Base-by-base conservation (phyloP, 2,113 vertebrate genomes). In the Pipra filicauda region DNA sequence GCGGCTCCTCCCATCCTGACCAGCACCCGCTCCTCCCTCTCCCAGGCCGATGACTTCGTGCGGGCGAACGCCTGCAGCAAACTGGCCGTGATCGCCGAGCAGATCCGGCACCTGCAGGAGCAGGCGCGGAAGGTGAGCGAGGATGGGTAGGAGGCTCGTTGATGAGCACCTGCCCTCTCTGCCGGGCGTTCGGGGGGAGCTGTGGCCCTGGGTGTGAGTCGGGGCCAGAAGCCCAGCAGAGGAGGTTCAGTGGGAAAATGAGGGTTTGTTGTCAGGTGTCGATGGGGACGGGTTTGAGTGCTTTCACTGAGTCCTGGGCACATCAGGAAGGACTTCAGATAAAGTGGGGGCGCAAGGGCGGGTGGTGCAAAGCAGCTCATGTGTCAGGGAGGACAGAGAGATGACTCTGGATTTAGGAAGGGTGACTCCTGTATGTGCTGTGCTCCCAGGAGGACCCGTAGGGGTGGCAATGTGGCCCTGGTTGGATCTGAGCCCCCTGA, bases 41-140 rank as follows among this genome's bases (percentile, higher is more conserved):
- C 16, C 1, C 79, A 99, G 99, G 99, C 98, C 6, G 98, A 99
- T 23, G 98, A 99, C 26, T 99, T 99, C 80, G 91, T 98, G 58
- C 98, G 98, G 97, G 99, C 99, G 28, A 99, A 99, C 1, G 99
- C 99, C 51, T 99, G 98, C 97, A 99, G 98, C 96, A 99, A 97
- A 48, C 90, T 99, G 96, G 98, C 98, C 0, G 98, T 99, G 65
- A 99, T 99, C 3, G 99, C 99, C 0, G 99, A 99, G 72, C 99
- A 99, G 97, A 99, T 99, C 95, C 98, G 98, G 26, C 97, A 98
- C 92, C 94, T 99, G 74, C 99, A 99, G 96, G 98, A 99, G 67
- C 99, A 99, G 97, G 99, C 99, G 1, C 98, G 97, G 74, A 99
- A 99, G 98, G 99, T 99, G 94, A 97, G 95, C 4, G 1, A 7